Conservation (phyloP, 2,888 invertebrate genomes). For the Tetheella fluctuosa region DNA sequence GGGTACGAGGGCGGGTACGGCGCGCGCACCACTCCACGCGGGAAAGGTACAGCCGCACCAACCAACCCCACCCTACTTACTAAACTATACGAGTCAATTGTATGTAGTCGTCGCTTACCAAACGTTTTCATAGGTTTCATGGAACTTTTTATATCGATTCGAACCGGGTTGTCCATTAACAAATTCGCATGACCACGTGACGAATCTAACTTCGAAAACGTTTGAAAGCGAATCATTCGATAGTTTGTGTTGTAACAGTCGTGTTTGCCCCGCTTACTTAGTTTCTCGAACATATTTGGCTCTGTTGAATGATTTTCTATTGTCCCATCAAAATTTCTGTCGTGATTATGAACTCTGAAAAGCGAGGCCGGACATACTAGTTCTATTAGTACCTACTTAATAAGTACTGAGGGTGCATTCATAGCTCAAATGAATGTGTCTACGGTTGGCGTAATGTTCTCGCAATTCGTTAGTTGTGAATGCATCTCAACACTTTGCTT, state of each 20-base stretch:
- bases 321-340: constrained; percentile 16
- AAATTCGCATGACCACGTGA: background rate
- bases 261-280: constrained; percentile 47
- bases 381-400: constrained; percentile 3
- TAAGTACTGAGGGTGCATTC: constrained; percentile 8
- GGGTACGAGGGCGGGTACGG: constrained; percentile 95
- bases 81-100: constrained; percentile 22
- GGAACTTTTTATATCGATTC: background rate
- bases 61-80: constrained; percentile 36
- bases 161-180: background rate
- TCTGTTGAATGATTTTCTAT: constrained; percentile 16
- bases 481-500: background rate
- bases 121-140: constrained; percentile 21
- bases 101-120: constrained; percentile 21
- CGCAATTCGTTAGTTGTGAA: constrained; percentile 6
- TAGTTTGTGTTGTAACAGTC: constrained; percentile 34
- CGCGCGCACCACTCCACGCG: constrained; percentile 93
- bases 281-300: constrained; percentile 29
- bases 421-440: background rate
- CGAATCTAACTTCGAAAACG: constrained; percentile 27
- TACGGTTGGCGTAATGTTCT: background rate
- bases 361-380: constrained; percentile 33
- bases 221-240: constrained; percentile 36
- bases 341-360: constrained; percentile 20
- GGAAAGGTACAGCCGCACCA: constrained; percentile 89